phyloP scores from a whole-genome alignment of 2,113 vertebrate genomes.

The Scartelaos histophorus region DNA sequence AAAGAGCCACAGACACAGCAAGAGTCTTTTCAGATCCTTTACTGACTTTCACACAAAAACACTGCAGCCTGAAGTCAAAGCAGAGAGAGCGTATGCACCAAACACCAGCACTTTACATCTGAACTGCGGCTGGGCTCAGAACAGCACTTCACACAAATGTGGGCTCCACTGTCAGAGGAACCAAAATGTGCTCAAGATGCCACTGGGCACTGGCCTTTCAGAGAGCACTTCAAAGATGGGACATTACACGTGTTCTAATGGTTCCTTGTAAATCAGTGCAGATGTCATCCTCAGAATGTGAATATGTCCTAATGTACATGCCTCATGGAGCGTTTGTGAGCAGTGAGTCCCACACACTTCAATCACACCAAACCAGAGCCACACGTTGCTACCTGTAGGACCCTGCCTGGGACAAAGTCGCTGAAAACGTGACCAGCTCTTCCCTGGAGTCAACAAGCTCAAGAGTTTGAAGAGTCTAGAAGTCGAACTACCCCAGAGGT shows the following conservation, averaged over 20 bases:
- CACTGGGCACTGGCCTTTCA: conserved; percentile 18
- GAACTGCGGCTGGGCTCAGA: neutral
- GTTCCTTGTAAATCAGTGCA: conserved; percentile 26
- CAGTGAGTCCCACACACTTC: conserved; percentile 9
- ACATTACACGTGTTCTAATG: conserved; percentile 3
- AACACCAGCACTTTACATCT: conserved; percentile 19
- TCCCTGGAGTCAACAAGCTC: neutral
- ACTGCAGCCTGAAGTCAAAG: conserved; percentile 21
- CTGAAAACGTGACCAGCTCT: conserved; percentile 52
- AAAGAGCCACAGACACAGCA: conserved; percentile 81
- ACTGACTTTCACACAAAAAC: conserved; percentile 71
- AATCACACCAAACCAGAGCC: conserved; percentile 26
- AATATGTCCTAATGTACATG: conserved; percentile 22
- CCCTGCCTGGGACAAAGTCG: conserved; percentile 43
- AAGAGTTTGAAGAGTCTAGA: neutral
- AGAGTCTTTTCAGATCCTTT: conserved; percentile 81
- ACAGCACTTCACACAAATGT: neutral
- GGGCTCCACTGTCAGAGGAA: neutral
- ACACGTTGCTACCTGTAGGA: conserved; percentile 45
- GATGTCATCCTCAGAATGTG: conserved; percentile 9
- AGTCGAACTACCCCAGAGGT: conserved; percentile 7
- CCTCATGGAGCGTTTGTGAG: neutral
- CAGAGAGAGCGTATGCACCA: conserved; percentile 56
- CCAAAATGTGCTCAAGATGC: conserved; percentile 13
- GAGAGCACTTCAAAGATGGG: neutral